Percentiles rank a stretch among this genome's conserved stretches.
These are phyloP conservation scores for Auanema freiburgensis DNA, from an alignment of 2,888 invertebrate genomes.

Conservation along the genomic window DNA sequence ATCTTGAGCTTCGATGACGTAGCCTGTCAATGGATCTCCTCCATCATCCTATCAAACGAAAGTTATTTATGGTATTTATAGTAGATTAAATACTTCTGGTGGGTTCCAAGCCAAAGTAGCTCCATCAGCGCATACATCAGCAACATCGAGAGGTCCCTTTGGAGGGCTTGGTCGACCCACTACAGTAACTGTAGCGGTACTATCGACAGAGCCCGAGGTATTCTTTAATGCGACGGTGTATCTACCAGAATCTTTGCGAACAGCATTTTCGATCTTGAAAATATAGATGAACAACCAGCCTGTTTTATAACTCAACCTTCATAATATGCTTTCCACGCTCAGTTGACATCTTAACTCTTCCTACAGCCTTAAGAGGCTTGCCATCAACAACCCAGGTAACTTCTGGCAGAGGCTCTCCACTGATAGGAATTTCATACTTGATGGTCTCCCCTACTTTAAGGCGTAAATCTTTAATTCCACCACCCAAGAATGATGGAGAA, in stretches of 20 bases:
- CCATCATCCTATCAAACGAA: conserved; percentile 75
- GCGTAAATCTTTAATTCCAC: conserved; percentile 85
- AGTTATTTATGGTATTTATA: not conserved
- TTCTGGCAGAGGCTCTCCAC: conserved; percentile 94
- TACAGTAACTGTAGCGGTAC: conserved; percentile 84
- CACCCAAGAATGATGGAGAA: conserved; percentile 78
- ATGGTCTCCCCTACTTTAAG: conserved; percentile 95
- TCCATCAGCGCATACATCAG: conserved; percentile 91
- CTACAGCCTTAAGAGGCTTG: conserved; percentile 59
- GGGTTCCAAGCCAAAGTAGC: conserved; percentile 94
- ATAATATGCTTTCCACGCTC: conserved; percentile 65
- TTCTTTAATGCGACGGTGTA: conserved; percentile 88
- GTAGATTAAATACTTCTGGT: conserved; percentile 70
- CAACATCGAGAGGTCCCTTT: conserved; percentile 80
- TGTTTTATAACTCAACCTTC: no score
- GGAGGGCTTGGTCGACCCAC: conserved; percentile 83
- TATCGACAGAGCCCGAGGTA: conserved; percentile 87
- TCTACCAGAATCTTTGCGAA: conserved; percentile 84
- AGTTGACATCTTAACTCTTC: conserved; percentile 65
- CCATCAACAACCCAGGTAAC: conserved; percentile 81
- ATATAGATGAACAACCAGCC: no score
- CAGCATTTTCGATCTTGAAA: conserved; percentile 82
- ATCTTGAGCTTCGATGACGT: conserved; percentile 94
- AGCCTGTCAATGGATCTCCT: conserved; percentile 84
- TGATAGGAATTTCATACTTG: conserved; percentile 88